phyloP scores from a whole-genome alignment of 1,140 invertebrate genomes.

The Sinella curviseta region DNA sequence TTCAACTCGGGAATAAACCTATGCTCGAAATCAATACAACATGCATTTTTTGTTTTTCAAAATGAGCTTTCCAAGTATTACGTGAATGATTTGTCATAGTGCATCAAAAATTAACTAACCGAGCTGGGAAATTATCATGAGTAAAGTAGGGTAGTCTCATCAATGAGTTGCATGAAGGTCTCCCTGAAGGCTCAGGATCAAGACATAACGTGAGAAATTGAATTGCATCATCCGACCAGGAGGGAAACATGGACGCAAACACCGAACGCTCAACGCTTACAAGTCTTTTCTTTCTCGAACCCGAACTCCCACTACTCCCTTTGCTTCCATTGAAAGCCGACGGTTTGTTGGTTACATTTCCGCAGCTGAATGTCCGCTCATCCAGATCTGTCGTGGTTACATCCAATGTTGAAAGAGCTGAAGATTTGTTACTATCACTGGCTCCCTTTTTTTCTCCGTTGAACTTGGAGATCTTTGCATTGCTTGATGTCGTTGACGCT shows the following conservation, averaged over 20 bases:
- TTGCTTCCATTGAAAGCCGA: not conserved
- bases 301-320: constrained; percentile 1
- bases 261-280: constrained; percentile 34
- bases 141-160: constrained; percentile 46
- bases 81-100: not conserved
- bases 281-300: constrained; percentile 20
- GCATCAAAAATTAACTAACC: not conserved
- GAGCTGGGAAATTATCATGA: constrained; percentile 45
- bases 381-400: not conserved
- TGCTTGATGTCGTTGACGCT: constrained; percentile 39
- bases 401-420: not conserved
- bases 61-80: not conserved
- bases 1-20: constrained; percentile 47
- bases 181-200: constrained; percentile 43
- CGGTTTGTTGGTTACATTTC: not conserved
- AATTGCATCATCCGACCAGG: constrained; percentile 46
- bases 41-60: not conserved
- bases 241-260: constrained; percentile 47
- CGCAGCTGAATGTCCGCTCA: not conserved
- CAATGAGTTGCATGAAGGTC: constrained; percentile 45
- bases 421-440: constrained; percentile 4
- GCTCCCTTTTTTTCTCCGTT: not conserved
- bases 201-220: constrained; percentile 45
- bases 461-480: constrained; percentile 13
- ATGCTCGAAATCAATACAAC: not conserved